Percentiles rank a stretch among this genome's conserved stretches.
Conservation (phyloP, 2,888 invertebrate species). For the Calameuta idolon region DNA sequence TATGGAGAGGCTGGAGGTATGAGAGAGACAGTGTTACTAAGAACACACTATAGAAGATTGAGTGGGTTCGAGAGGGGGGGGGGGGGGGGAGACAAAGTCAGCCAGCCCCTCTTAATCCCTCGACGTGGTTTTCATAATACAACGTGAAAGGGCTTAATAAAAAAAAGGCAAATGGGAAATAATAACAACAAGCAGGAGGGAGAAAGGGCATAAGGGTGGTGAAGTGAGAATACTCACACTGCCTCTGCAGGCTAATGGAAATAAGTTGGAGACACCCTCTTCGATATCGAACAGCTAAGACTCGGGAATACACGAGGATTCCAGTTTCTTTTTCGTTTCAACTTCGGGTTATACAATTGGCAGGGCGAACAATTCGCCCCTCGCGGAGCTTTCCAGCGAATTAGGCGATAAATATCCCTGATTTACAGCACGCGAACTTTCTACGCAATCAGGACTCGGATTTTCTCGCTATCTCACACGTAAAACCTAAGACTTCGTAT, state of each 20-base stretch:
- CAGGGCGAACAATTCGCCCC: constrained; percentile 35
- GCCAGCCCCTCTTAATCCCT: neutral
- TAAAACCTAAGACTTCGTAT: neutral
- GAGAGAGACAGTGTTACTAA: neutral
- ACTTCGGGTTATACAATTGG: neutral
- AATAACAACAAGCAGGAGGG: constrained; percentile 38
- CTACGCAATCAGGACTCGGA: constrained; percentile 3
- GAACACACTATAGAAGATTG: neutral
- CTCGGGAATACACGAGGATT: neutral
- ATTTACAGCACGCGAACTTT: constrained; percentile 37
- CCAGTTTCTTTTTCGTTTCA: neutral
- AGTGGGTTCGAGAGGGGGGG: neutral
- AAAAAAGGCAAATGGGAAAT: constrained; percentile 47
- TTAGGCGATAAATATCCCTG: constrained; percentile 53
- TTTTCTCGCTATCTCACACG: neutral
- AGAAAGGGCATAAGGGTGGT: constrained; percentile 23
- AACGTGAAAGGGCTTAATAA: constrained; percentile 39
- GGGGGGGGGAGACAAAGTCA: neutral
- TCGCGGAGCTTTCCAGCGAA: constrained; percentile 47
- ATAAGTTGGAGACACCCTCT: constrained; percentile 37
- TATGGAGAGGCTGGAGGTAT: neutral
- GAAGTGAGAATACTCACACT: constrained; percentile 32
- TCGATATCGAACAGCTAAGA: neutral
- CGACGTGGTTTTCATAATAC: constrained; percentile 24
- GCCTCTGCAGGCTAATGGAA: constrained; percentile 51